Base-by-base conservation (phyloP, 2,888 invertebrate genomes). In the Drosophila gaucha region DNA sequence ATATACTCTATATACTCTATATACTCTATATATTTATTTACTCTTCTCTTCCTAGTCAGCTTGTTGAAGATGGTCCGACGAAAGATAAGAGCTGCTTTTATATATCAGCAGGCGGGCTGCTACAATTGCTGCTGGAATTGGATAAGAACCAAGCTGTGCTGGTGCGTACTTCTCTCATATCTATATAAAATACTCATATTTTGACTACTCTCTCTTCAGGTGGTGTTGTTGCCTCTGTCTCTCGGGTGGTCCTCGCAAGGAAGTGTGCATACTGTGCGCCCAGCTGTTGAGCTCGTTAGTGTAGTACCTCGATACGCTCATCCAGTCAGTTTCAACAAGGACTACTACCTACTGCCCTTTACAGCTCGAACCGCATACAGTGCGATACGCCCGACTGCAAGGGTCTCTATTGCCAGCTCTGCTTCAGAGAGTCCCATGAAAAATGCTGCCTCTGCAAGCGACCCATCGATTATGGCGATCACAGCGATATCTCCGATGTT, bases 401-500 rank as follows among this genome's bases (percentile, higher is more conserved):
- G 8, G 97, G 96, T 0, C 89, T 94, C 0, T 97, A 95, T 88
- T 97, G 97, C 84, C 86, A 91, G 0, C 93, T 93, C 46, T 97
- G 97, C 86, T 97, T 94, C 86, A 90, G 92, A 0, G 95, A 96
- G 84, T 93, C 97, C 35, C 94, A 95, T 18, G 94, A 96, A 74
- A 86, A 95, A 2, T 97, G 97, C 80, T 96, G 96, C 0, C 93
- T 96, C 33, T 97, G 97, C 83, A 91, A 94, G 74, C 93, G 94
- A 3, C 96, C 97, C 0, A 92, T 95, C 3, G 96, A 96, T 41
- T 97, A 96, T 88, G 96, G 96, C 0, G 96, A 97, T 88, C 73
- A 94, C 0, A 96, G 96, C 46, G 97, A 97, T 85, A 90, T 95
- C 35, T 96, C 96, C 72, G 95, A 96, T 83, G 96, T 96, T 91